Evolutionary conservation across 2,888 invertebrate genomes (phyloP).

Genomic region (Venusia cambrica): DNA sequence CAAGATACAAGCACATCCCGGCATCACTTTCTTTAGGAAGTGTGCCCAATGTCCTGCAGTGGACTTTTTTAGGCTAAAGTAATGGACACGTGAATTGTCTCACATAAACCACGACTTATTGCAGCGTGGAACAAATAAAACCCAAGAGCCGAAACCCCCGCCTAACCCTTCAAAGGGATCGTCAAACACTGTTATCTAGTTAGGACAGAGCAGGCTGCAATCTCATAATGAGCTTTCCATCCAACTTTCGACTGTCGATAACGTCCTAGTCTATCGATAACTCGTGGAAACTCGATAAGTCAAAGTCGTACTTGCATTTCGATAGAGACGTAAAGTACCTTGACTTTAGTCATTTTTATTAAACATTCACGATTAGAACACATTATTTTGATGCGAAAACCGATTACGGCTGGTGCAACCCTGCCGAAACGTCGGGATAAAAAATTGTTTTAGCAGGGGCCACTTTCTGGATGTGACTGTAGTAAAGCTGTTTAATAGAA

Average conservation of each 20-base stretch:
- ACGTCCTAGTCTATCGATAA: slow-evolving; percentile 19
- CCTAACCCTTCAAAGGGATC: slow-evolving; percentile 35
- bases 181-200: slow-evolving; percentile 53
- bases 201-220: slow-evolving; percentile 53
- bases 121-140: slow-evolving; percentile 32
- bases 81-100: slow-evolving; percentile 2
- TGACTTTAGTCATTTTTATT: too few relatives aligned
- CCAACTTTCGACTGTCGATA: slow-evolving; percentile 32
- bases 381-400: too few relatives aligned
- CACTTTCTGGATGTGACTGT: too few relatives aligned
- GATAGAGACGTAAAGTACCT: slow-evolving; percentile 1
- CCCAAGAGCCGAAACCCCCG: slow-evolving; percentile 34
- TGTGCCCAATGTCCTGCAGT: too few relatives aligned
- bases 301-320: slow-evolving; percentile 27
- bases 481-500: too few relatives aligned
- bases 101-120: slow-evolving; percentile 27
- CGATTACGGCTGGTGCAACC: too few relatives aligned
- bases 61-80: too few relatives aligned
- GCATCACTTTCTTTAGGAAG: too few relatives aligned
- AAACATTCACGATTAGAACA: too few relatives aligned
- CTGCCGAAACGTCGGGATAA: too few relatives aligned
- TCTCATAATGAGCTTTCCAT: slow-evolving; percentile 52
- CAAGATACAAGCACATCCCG: too few relatives aligned
- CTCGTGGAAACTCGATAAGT: slow-evolving; percentile 33
- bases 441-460: too few relatives aligned